Evolutionary conservation across 2,888 invertebrate genomes (phyloP).

Genomic region (Archips xylosteana): DNA sequence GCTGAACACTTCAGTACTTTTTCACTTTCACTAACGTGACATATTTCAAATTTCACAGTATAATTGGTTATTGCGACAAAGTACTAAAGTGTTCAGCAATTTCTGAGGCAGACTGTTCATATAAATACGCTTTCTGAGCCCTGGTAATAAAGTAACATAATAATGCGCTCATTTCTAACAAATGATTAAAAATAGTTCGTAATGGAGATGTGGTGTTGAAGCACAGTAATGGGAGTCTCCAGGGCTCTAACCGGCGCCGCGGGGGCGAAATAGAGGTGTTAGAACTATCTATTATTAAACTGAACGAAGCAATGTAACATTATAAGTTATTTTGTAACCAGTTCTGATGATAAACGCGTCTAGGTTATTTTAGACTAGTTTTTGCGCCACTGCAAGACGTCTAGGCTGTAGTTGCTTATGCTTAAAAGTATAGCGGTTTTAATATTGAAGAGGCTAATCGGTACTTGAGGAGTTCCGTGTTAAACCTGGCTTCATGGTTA

Average conservation of each 20-base stretch:
- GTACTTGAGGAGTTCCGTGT: too few species aligned
- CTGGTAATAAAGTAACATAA: slow-evolving; percentile 6
- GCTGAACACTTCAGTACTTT: too few species aligned
- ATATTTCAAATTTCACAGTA: too few species aligned
- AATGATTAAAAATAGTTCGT: slow-evolving; percentile 21
- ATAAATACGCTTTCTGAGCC: neutral
- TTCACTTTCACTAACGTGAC: too few species aligned
- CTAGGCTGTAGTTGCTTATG: too few species aligned
- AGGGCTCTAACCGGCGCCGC: slow-evolving; percentile 22
- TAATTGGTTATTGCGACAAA: too few species aligned
- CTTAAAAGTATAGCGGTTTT: too few species aligned
- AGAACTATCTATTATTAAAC: slow-evolving; percentile 22
- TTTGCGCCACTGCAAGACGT: neutral
- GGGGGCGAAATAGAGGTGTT: slow-evolving; percentile 26
- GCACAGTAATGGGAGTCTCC: slow-evolving; percentile 22
- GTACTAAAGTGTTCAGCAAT: too few species aligned
- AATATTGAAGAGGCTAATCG: too few species aligned
- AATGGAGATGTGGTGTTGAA: slow-evolving; percentile 22
- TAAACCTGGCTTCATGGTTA: too few species aligned
- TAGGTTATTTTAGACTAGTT: neutral
- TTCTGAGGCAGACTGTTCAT: neutral
- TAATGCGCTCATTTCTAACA: slow-evolving; percentile 7
- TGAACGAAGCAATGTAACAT: neutral
- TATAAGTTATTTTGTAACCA: slow-evolving; percentile 4
- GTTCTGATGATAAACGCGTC: neutral